Evolutionary conservation across 2,113 vertebrate genomes (phyloP), one percentile per base, ranked within the genome.

Genomic region (Cavia aperea): DNA sequence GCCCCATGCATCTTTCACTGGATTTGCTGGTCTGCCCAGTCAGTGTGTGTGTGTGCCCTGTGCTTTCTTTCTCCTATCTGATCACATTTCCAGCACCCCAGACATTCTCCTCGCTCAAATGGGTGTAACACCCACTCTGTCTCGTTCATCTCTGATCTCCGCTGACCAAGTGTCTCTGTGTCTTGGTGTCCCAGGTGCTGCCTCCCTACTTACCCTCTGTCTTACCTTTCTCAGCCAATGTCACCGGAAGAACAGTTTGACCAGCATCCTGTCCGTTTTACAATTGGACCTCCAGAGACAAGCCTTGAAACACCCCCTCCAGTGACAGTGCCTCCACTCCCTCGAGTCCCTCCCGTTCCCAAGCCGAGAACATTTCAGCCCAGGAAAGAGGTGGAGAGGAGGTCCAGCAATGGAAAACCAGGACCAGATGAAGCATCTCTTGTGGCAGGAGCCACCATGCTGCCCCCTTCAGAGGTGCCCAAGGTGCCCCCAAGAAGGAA

Each of bases 401-500:
- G 63, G 29, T 94, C 43, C 1, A 93, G 86, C 89, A n/a, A 19
- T 0, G 87, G 97, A 26, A 81, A n/a, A 90, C 94, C 83, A 26
- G 29, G 10, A 2, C 43, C 73, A 0, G 68, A 26, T 0, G 79
- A 94, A 2, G 49, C 23, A 11, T 33, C 90, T 4, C 26, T 23
- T 0, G 2, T 81, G 15, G 33, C 90, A 63, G 94, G 65, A 31
- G 92, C 96, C 77, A 70, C 91, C 24, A 6, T 26, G 0, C 19
- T 26, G 0, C 29, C 66, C 14, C 46, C 95, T 31, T 49, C 66
- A 12, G 96, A 88, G 16, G 94, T 60, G 19, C 98, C 98, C 54
- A 98, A 96, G 94, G 97, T 97, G 43, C 98, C 98, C 16, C 98
- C 98, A 0, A 96, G 98, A 93, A 98, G 98, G 78, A 98, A 98